These are phyloP conservation scores for Melinopterus prodromus DNA, from an alignment of 2,888 invertebrate genomes.

Conservation along the genomic window DNA sequence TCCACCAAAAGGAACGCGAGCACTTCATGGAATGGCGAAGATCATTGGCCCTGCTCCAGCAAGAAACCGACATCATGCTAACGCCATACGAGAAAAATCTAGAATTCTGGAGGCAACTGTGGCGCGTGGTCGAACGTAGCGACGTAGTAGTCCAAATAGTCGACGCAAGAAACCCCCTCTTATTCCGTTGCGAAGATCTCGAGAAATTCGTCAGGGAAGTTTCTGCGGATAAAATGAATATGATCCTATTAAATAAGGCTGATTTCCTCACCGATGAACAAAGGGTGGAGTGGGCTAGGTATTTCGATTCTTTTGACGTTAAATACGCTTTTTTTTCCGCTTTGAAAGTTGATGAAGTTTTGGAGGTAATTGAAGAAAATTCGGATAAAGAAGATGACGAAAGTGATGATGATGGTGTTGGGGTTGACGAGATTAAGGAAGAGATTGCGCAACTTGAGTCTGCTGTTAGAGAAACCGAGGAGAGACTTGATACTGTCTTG, in stretches of 20 bases:
- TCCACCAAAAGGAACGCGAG: constrained; percentile 81
- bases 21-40: constrained; percentile 92
- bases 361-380: constrained; percentile 48
- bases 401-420: constrained; percentile 43
- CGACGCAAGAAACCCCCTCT: constrained; percentile 94
- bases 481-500: constrained; percentile 66
- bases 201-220: constrained; percentile 87
- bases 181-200: constrained; percentile 88
- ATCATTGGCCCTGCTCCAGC: constrained; percentile 79
- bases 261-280: constrained; percentile 87
- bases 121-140: constrained; percentile 97
- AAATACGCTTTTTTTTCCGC: constrained; percentile 93
- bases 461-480: constrained; percentile 65
- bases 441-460: constrained; percentile 64
- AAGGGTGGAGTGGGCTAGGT: constrained; percentile 83
- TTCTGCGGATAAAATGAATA: constrained; percentile 73
- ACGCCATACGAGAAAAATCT: constrained; percentile 98
- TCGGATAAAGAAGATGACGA: constrained; percentile 48
- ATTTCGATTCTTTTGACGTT: constrained; percentile 76
- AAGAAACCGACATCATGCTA: constrained; percentile 80
- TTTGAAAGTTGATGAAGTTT: constrained; percentile 66
- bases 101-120: constrained; percentile 98
- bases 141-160: constrained; percentile 94
- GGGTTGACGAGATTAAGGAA: constrained; percentile 61
- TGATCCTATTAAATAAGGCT: constrained; percentile 94